These are phyloP conservation scores for Scaptomyza cyrtandrae DNA, from an alignment of 2,888 invertebrate species.

Conservation along the genomic window DNA sequence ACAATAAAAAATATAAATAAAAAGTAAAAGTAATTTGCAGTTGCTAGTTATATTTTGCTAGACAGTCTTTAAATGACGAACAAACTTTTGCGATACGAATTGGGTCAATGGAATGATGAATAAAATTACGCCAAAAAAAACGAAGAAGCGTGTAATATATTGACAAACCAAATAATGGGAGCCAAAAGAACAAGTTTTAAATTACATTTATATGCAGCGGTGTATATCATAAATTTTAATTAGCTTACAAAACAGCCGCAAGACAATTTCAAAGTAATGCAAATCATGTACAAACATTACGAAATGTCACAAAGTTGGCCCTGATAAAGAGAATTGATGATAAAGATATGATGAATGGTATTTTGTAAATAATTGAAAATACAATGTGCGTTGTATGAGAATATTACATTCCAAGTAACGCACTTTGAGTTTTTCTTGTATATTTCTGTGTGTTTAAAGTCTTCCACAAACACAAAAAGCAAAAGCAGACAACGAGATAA, in stretches of 20 bases:
- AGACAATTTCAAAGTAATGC: slow-evolving; percentile 24
- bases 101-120: slow-evolving; percentile 65
- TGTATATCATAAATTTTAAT: slow-evolving; percentile 25
- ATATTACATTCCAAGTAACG: background rate
- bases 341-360: slow-evolving; percentile 4
- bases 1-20: slow-evolving; percentile 12
- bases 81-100: slow-evolving; percentile 29
- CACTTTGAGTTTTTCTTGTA: background rate
- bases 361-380: slow-evolving; percentile 31
- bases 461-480: background rate
- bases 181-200: slow-evolving; percentile 21
- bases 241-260: slow-evolving; percentile 11
- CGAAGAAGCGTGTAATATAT: background rate
- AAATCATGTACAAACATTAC: slow-evolving; percentile 34
- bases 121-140: slow-evolving; percentile 28
- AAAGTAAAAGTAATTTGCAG: slow-evolving; percentile 52
- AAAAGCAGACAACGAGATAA: slow-evolving; percentile 39
- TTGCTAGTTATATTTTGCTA: slow-evolving; percentile 15
- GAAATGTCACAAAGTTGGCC: slow-evolving; percentile 11
- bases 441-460: slow-evolving; percentile 37
- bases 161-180: slow-evolving; percentile 4
- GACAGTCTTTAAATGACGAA: background rate
- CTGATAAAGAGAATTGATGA: slow-evolving; percentile 9
- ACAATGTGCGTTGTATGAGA: background rate
- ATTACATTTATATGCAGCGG: slow-evolving; percentile 21